Conservation (phyloP, 1,140 invertebrate genomes). For the Drosophila insularis region DNA sequence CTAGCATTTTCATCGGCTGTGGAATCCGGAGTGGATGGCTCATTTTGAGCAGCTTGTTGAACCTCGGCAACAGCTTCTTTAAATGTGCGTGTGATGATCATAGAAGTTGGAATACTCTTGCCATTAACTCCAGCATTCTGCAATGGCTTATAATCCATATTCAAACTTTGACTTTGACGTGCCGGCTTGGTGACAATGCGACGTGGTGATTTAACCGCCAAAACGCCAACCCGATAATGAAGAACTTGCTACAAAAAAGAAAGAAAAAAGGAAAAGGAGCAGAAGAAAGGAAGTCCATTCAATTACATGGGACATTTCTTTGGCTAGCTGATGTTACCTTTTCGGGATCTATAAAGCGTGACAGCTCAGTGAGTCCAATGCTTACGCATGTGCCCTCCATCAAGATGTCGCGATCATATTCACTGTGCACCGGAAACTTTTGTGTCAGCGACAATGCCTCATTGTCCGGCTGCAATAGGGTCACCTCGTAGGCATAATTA, state of each 20-base stretch:
- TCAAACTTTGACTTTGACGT: constrained; percentile 41
- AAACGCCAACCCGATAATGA: constrained; percentile 70
- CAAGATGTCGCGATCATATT: constrained; percentile 75
- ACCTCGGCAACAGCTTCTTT: constrained; percentile 63
- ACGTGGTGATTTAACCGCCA: constrained; percentile 69
- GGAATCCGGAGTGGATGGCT: constrained; percentile 8
- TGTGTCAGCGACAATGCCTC: constrained; percentile 71
- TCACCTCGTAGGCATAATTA: constrained; percentile 78
- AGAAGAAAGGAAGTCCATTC: no score
- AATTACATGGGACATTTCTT: no score
- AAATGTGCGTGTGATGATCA: constrained; percentile 74
- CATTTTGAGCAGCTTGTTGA: background rate
- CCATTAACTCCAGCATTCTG: constrained; percentile 59
- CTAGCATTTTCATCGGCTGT: constrained; percentile 31
- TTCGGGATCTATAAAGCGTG: constrained; percentile 70
- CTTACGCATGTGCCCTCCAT: constrained; percentile 76
- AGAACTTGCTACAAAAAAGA: constrained; percentile 43
- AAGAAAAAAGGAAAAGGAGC: no score
- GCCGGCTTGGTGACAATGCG: constrained; percentile 37
- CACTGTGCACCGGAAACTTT: constrained; percentile 79
- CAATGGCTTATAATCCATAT: constrained; percentile 59
- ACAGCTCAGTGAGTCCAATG: constrained; percentile 58
- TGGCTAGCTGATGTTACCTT: constrained; percentile 43
- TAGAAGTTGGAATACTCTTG: constrained; percentile 65
- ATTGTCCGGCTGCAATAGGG: constrained; percentile 68